Evolutionary conservation across 2,113 vertebrate species (phyloP).

Genomic region (Nothoprocta perdicaria): DNA sequence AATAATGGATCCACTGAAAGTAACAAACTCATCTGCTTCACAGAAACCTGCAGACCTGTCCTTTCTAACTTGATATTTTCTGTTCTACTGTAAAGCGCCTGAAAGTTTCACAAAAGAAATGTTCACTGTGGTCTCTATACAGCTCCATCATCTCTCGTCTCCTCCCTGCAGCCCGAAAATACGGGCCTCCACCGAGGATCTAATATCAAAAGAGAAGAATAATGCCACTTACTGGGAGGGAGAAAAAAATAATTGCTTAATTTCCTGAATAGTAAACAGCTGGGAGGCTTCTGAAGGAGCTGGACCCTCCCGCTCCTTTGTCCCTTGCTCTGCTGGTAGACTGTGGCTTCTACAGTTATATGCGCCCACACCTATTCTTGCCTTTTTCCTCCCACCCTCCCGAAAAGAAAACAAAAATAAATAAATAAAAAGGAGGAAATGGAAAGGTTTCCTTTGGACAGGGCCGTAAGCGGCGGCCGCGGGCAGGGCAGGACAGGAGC

Average conservation of each 20-base stretch:
- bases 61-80: background rate
- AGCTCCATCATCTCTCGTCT: slow-evolving; percentile 46
- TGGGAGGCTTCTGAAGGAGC: background rate
- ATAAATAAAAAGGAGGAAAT: background rate
- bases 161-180: slow-evolving; percentile 3
- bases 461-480: background rate
- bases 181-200: slow-evolving; percentile 40
- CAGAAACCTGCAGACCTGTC: background rate
- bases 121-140: background rate
- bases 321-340: background rate
- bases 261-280: slow-evolving; percentile 69
- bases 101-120: slow-evolving; percentile 33
- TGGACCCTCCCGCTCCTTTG: background rate
- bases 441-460: background rate
- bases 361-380: background rate
- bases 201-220: slow-evolving; percentile 66
- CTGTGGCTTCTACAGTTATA: background rate
- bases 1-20: background rate
- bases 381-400: background rate
- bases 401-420: background rate
- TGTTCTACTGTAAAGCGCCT: slow-evolving; percentile 12
- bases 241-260: slow-evolving; percentile 49
- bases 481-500: background rate
- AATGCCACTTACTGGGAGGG: slow-evolving; percentile 18
- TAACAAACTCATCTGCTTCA: background rate